Evolutionary conservation across 2,113 vertebrate species (phyloP).

Genomic region (Leucopsar rothschildi): DNA sequence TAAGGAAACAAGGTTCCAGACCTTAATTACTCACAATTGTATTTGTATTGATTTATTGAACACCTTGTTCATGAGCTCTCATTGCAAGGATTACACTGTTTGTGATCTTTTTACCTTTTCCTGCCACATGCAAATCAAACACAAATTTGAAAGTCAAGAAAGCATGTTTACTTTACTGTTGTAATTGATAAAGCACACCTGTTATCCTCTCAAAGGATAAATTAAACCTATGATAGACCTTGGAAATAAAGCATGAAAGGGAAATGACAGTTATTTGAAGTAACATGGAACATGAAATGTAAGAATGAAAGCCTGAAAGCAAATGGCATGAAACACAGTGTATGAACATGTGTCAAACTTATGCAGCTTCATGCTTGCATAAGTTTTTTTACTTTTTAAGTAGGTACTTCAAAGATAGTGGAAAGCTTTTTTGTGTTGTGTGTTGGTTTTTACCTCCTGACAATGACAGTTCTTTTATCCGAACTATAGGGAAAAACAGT

Average conservation of each 20-base stretch:
- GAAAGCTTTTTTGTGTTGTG: neutral
- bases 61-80: neutral
- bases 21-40: conserved; percentile 6
- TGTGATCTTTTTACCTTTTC: neutral
- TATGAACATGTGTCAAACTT: neutral
- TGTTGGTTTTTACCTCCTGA: neutral
- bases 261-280: neutral
- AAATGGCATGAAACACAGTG: neutral
- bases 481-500: neutral
- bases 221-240: neutral
- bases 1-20: neutral
- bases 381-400: neutral
- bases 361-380: neutral
- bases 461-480: neutral
- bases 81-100: neutral
- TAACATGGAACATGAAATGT: neutral
- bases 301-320: neutral
- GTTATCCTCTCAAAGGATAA: neutral
- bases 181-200: neutral
- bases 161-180: neutral
- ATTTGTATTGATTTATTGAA: conserved; percentile 20
- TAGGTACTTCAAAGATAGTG: neutral
- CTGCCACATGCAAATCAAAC: neutral
- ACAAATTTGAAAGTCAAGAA: neutral
- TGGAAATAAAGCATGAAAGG: neutral